These are phyloP conservation scores for Danio tinwini DNA, from an alignment of 2,797 vertebrate genomes.

Conservation along the genomic window DNA sequence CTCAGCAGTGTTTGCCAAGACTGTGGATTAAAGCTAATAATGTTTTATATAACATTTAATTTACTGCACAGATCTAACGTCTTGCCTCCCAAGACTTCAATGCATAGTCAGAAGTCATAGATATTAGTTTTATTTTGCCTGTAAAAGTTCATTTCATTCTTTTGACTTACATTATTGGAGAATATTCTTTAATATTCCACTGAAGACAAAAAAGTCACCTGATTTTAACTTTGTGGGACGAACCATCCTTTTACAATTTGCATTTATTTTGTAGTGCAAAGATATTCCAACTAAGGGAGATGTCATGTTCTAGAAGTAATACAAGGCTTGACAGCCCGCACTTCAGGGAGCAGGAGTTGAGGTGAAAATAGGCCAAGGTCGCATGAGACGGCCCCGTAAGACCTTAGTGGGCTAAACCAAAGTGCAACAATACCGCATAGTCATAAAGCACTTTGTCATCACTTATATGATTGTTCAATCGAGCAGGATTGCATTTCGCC, in stretches of 20 bases:
- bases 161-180: no score
- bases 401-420: constrained; percentile 65
- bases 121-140: no score
- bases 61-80: no score
- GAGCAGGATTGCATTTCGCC: constrained; percentile 74
- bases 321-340: neutral
- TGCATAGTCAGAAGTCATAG: no score
- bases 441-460: constrained; percentile 83
- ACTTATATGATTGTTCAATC: constrained; percentile 81
- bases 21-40: no score
- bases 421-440: constrained; percentile 60
- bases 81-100: no score
- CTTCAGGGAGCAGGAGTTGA: constrained; percentile 60
- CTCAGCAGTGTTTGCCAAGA: no score
- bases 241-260: neutral
- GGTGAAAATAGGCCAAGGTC: constrained; percentile 78
- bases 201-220: no score
- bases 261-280: neutral
- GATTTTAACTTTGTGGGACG: no score
- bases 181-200: no score
- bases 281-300: neutral
- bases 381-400: constrained; percentile 69
- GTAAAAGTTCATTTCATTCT: no score
- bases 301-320: neutral
- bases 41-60: no score